These are phyloP conservation scores for Brachyopa scutellaris DNA, from an alignment of 2,888 invertebrate species.

Conservation along the genomic window DNA sequence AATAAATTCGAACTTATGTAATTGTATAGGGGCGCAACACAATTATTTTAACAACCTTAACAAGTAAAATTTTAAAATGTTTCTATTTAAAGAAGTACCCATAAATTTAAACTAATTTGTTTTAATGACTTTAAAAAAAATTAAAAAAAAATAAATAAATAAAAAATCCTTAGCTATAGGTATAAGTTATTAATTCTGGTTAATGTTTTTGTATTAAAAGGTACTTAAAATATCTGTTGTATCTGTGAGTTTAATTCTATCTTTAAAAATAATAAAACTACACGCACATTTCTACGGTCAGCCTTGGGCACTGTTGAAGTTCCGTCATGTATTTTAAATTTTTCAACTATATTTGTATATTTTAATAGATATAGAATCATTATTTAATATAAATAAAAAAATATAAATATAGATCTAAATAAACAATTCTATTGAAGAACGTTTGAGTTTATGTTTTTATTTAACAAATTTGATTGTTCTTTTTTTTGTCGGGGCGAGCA, in stretches of 20 bases:
- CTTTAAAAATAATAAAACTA: background rate
- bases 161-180: conserved; percentile 1
- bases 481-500: too few relatives aligned
- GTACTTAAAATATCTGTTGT: conserved; percentile 37
- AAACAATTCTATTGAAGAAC: conserved; percentile 29
- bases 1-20: too few relatives aligned
- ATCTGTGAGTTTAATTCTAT: conserved; percentile 17
- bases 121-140: too few relatives aligned
- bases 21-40: too few relatives aligned
- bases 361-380: conserved; percentile 17
- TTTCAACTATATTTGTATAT: conserved; percentile 33
- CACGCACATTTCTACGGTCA: background rate
- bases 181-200: conserved; percentile 12
- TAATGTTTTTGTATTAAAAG: conserved; percentile 23
- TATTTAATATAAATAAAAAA: conserved; percentile 41
- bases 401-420: conserved; percentile 34
- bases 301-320: too few relatives aligned
- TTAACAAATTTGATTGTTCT: too few relatives aligned
- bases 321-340: conserved; percentile 5
- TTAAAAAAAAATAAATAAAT: background rate
- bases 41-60: too few relatives aligned
- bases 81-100: conserved; percentile 9
- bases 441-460: background rate
- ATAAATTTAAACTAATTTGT: background rate
- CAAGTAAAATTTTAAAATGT: background rate